Evolutionary conservation across 2,797 vertebrate species (phyloP), one percentile per base, ranked within the genome.

Genomic region (Galagoides demidoff): DNA sequence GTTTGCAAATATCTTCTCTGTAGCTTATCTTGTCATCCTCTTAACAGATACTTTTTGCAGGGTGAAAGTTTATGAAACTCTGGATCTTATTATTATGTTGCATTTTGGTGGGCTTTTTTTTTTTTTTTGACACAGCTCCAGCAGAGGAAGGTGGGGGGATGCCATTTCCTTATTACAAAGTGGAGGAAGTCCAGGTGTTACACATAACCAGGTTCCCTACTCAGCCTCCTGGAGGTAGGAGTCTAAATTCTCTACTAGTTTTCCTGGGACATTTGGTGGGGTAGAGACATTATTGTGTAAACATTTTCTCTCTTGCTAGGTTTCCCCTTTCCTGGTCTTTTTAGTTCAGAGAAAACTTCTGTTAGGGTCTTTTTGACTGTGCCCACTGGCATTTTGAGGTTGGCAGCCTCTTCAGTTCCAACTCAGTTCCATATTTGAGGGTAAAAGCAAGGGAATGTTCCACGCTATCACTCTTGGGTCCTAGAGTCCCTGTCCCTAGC

Each of bases 1-100:
- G 63, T 85, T 85, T 96, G 52, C 34, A 90, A 77, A 92, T 87
- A n/a, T 77, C 49, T 90, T 78, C 73, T 92, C 73, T 93, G 29
- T 76, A 89, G 43, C 68, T 90, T 84, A 14, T 68, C 49, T 95
- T 95, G 94, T 82, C n/a, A 73, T 85, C 71, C 55, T 68, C 81
- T 73, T 83, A 89, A 73, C 19, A 82, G 70, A 63, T 13, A 76
- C 37, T 85, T 94, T 70, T 70, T 85, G 37, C 74, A 95, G 17
- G 73, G 49, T 27, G 45, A 90, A 77, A n/a, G 5, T 25, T 95
- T 94, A 27, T 71, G 16, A 94, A 77, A 78, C 39, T 70, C 20
- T 89, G 25, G 29, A 39, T 78, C 22, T 89, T 83, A 71, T 90
- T 95, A 95, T 90, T 79, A 71, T 12, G 66, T 14, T 90, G n/a